A percentile compares a stretch with the other conserved stretches of the same genome.
Evolutionary conservation across 64 coral and sea anemone species (phyloP).

Genomic region (Pachyseris speciosa): DNA sequence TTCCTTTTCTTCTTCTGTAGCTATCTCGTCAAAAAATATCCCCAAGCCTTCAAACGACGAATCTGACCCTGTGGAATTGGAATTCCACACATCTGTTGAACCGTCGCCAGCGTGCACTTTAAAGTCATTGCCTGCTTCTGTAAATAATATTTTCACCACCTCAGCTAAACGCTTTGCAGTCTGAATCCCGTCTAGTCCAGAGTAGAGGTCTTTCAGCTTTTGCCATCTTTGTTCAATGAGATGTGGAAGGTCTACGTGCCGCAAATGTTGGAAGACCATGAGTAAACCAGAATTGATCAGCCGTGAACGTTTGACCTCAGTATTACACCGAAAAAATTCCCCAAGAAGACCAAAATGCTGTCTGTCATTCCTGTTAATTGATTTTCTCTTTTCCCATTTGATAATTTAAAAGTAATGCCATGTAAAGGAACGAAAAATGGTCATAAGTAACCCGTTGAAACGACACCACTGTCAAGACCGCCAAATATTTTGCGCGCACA

Average conservation of each 20-base stretch:
- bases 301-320: neutral
- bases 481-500: neutral
- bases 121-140: slow-evolving; percentile 51
- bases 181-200: neutral
- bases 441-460: neutral
- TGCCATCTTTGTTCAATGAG: slow-evolving; percentile 15
- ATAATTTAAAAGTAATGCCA: neutral
- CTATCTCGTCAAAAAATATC: slow-evolving; percentile 69
- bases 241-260: slow-evolving; percentile 45
- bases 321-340: neutral
- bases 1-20: slow-evolving; percentile 34
- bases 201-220: slow-evolving; percentile 37
- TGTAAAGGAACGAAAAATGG: neutral
- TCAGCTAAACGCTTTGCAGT: slow-evolving; percentile 1
- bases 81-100: neutral
- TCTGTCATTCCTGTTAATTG: neutral
- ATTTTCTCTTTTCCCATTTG: neutral
- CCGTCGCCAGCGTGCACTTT: neutral
- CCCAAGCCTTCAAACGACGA: slow-evolving; percentile 72
- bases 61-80: neutral
- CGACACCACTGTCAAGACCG: neutral
- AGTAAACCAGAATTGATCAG: neutral
- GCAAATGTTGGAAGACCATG: neutral
- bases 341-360: neutral
- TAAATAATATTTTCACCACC: slow-evolving; percentile 55